Conservation (phyloP, 2,797 vertebrate species). For the Mionectes olivaceus region DNA sequence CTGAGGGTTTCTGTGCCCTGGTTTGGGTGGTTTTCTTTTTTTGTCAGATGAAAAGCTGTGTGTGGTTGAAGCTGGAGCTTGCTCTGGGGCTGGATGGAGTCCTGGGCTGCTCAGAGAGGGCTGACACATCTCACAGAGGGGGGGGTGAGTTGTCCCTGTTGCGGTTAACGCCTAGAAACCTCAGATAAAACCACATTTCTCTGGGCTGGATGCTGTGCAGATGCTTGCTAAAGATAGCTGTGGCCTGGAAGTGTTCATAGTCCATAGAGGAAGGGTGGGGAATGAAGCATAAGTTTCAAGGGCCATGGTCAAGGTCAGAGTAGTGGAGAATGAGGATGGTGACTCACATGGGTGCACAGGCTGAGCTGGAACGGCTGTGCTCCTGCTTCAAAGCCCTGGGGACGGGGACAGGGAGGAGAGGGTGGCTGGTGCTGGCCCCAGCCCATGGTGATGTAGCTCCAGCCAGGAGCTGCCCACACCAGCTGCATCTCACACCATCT, state of each 20-base stretch:
- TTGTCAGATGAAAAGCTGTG: neutral
- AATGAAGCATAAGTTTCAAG: neutral
- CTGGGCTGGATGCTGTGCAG: neutral
- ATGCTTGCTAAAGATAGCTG: slow-evolving; percentile 12
- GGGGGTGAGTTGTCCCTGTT: neutral
- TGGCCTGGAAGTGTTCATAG: slow-evolving; percentile 28
- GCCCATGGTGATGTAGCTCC: fast-evolving
- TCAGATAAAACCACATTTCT: neutral
- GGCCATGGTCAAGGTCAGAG: neutral
- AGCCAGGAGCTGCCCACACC: neutral
- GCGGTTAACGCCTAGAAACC: neutral
- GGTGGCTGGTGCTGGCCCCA: neutral
- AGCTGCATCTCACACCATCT: neutral
- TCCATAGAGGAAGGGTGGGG: slow-evolving; percentile 41
- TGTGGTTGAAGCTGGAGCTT: neutral
- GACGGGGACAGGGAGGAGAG: neutral
- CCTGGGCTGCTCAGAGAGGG: neutral
- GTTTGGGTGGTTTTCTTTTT: neutral
- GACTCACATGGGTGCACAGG: neutral
- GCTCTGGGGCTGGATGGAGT: neutral
- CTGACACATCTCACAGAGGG: neutral
- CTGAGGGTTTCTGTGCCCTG: neutral
- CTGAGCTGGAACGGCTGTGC: neutral
- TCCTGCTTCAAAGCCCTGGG: neutral
- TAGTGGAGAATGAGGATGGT: neutral